These are phyloP conservation scores for Neogobius melanostomus DNA, from an alignment of 2,113 vertebrate species.

Conservation along the genomic window DNA sequence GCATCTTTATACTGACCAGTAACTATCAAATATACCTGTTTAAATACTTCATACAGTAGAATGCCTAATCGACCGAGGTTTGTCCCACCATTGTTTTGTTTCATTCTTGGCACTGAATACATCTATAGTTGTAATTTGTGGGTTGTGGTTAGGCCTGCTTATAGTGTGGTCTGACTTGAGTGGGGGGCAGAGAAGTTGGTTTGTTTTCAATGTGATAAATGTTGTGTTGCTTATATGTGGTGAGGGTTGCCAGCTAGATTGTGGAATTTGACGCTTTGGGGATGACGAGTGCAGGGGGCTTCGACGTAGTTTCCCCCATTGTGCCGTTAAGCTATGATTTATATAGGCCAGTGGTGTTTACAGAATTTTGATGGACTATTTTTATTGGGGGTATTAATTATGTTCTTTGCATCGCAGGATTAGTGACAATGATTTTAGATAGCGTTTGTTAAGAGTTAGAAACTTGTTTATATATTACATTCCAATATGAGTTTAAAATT, in stretches of 20 bases:
- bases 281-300: slow-evolving; percentile 24
- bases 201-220: slow-evolving; percentile 31
- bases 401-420: no score
- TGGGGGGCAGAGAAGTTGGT: slow-evolving; percentile 2
- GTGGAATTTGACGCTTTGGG: slow-evolving; percentile 41
- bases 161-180: slow-evolving; percentile 33
- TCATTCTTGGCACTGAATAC: slow-evolving; percentile 32
- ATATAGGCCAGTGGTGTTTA: slow-evolving; percentile 35
- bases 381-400: no score
- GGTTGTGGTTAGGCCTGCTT: slow-evolving; percentile 49
- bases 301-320: slow-evolving; percentile 21
- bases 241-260: slow-evolving; percentile 18
- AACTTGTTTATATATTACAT: no score
- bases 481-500: no score
- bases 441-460: no score
- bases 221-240: slow-evolving; percentile 43
- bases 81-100: slow-evolving; percentile 47
- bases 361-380: background rate
- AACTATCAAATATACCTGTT: slow-evolving; percentile 12
- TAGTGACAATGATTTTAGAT: no score
- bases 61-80: slow-evolving; percentile 31
- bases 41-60: slow-evolving; percentile 26
- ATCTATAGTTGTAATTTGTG: slow-evolving; percentile 42
- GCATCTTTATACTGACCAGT: slow-evolving; percentile 21
- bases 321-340: slow-evolving; percentile 41